Conservation (phyloP, 2,113 vertebrate species). For the Bettongia penicillata region DNA sequence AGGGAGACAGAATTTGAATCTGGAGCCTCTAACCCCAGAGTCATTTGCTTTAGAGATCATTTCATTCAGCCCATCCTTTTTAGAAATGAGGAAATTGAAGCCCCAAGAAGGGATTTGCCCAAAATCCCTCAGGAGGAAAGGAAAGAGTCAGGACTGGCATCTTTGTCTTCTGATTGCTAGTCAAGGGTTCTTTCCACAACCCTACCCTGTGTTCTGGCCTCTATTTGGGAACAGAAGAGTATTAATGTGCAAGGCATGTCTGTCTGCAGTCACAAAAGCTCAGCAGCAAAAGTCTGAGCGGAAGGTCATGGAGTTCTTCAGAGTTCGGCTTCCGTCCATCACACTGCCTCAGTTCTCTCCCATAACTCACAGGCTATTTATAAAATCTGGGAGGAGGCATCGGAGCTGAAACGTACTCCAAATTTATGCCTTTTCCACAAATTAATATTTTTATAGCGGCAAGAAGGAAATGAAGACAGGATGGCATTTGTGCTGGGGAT, state of each 20-base stretch:
- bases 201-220: neutral
- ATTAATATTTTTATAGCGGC: slow-evolving; percentile 58
- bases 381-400: neutral
- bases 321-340: neutral
- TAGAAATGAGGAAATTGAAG: neutral
- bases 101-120: neutral
- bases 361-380: neutral
- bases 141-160: slow-evolving; percentile 3
- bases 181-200: neutral
- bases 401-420: slow-evolving; percentile 33
- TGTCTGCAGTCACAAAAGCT: neutral
- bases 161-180: slow-evolving; percentile 26
- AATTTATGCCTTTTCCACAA: slow-evolving; percentile 52
- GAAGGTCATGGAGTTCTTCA: neutral
- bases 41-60: neutral
- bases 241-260: neutral
- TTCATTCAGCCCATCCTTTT: neutral
- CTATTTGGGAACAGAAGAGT: neutral
- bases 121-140: neutral
- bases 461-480: slow-evolving; percentile 57
- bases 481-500: slow-evolving; percentile 68
- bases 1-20: neutral
- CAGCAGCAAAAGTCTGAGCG: neutral
- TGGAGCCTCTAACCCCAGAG: neutral
- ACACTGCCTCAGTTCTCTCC: neutral